A percentile compares a stretch with the other conserved stretches of the same genome.
Evolutionary conservation across 2,797 vertebrate species (phyloP).

Genomic region (Babyrousa celebensis): DNA sequence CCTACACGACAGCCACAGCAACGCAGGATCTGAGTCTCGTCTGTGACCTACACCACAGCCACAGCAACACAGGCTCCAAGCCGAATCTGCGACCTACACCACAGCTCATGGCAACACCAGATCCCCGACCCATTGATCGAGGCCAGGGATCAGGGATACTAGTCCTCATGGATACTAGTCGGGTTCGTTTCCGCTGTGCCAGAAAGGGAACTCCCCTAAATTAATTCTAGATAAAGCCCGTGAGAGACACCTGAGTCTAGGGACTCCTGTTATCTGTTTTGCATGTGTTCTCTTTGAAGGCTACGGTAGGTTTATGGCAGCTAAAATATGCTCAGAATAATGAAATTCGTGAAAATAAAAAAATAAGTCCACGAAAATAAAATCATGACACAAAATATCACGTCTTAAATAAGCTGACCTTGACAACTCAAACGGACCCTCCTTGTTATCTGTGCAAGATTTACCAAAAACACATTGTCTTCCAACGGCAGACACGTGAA

Average conservation of each 20-base stretch:
- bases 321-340: not conserved
- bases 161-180: no score
- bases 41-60: no score
- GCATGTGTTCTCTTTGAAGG: not conserved
- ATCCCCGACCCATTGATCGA: no score
- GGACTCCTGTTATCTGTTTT: not conserved
- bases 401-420: not conserved
- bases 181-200: no score
- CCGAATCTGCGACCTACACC: no score
- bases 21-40: no score
- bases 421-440: not conserved
- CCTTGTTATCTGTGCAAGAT: not conserved
- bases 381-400: conserved; percentile 2
- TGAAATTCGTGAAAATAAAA: not conserved
- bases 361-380: conserved; percentile 6
- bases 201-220: not conserved
- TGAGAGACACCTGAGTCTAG: not conserved
- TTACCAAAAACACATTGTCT: not conserved
- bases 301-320: not conserved
- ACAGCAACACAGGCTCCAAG: no score
- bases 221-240: not conserved
- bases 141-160: no score
- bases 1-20: no score
- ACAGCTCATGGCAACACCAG: no score
- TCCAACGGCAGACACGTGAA: not conserved